Conservation (phyloP, 2,113 vertebrate species). For the Lanius ludovicianus region DNA sequence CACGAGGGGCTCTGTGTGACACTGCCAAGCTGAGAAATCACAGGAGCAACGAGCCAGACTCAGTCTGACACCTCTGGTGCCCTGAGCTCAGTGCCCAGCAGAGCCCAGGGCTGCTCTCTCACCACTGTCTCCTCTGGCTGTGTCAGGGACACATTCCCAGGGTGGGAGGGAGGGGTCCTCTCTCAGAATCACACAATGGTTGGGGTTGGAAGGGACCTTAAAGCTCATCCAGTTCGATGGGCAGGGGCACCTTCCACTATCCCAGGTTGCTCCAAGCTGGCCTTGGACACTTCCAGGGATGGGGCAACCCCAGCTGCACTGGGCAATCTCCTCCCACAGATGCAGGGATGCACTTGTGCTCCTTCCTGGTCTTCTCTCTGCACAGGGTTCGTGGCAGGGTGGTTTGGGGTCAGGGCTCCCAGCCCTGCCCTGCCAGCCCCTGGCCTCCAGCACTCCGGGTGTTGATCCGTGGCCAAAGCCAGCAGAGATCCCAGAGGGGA, state of each 20-base stretch:
- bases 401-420: not conserved
- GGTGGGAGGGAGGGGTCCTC: not conserved
- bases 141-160: not conserved
- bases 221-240: not conserved
- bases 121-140: accelerated
- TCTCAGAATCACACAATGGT: not conserved
- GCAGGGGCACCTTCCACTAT: not conserved
- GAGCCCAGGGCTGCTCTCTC: not conserved
- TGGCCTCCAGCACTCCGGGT: not conserved
- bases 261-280: not conserved
- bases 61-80: not conserved
- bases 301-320: not conserved
- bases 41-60: not conserved
- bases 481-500: constrained; percentile 58
- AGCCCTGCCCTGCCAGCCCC: not conserved
- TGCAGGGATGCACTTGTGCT: not conserved
- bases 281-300: not conserved
- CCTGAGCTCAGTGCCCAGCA: not conserved
- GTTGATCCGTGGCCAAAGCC: not conserved
- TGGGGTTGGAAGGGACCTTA: not conserved
- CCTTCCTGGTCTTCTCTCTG: not conserved
- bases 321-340: not conserved
- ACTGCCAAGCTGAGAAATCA: not conserved
- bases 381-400: not conserved
- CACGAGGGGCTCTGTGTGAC: not conserved